Evolutionary conservation across 2,888 invertebrate genomes (phyloP).

Genomic region (Yponomeuta evonymella): DNA sequence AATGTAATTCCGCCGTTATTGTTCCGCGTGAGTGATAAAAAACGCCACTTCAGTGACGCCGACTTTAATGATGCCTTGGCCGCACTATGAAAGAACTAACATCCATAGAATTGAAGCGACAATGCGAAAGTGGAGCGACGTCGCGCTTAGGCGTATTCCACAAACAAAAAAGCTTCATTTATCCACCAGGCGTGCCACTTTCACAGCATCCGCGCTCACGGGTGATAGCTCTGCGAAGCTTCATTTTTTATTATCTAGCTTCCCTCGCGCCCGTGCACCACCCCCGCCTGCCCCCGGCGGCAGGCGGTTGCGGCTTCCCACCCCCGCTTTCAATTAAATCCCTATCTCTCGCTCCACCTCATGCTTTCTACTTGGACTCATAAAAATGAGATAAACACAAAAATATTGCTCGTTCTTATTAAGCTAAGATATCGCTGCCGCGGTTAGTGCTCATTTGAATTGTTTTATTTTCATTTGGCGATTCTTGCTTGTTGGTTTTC

Average conservation of each 20-base stretch:
- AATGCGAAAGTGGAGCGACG: constrained; percentile 67
- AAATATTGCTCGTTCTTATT: constrained; percentile 63
- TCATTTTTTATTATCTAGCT: constrained; percentile 68
- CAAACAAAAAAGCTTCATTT: constrained; percentile 73
- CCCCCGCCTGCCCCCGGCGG: constrained; percentile 32
- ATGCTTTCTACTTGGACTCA: constrained; percentile 66
- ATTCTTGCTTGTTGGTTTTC: constrained; percentile 26
- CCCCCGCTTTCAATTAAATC: constrained; percentile 69
- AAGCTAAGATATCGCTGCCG: constrained; percentile 41
- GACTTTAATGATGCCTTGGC: constrained; percentile 53
- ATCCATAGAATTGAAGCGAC: constrained; percentile 65
- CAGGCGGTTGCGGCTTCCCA: constrained; percentile 44
- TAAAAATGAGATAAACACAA: constrained; percentile 68
- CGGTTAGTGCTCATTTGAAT: constrained; percentile 38
- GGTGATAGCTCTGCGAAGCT: constrained; percentile 56
- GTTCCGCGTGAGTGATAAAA: neutral
- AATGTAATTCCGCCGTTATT: too few relatives aligned
- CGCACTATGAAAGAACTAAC: constrained; percentile 60
- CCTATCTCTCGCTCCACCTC: constrained; percentile 66
- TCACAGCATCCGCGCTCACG: constrained; percentile 72
- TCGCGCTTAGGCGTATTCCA: constrained; percentile 66
- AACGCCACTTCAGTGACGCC: neutral
- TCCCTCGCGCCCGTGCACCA: constrained; percentile 39
- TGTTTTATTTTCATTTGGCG: constrained; percentile 25
- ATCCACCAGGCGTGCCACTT: constrained; percentile 73